These are phyloP conservation scores for Seriola aureovittata DNA, from an alignment of 2,113 vertebrate species.

Conservation along the genomic window DNA sequence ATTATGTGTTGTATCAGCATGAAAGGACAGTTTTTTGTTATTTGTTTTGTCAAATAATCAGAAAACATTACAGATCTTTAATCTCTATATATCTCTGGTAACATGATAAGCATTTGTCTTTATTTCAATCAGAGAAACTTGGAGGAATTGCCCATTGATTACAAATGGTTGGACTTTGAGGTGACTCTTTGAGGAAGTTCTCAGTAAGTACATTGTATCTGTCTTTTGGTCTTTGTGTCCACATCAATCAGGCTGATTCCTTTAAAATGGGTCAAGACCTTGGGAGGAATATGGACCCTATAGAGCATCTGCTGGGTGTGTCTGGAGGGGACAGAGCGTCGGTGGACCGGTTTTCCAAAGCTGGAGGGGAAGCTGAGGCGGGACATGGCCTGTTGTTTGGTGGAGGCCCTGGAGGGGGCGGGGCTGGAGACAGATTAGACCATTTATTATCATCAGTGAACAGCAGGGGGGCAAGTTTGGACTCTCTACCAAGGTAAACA, in stretches of 20 bases:
- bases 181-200: too few species aligned
- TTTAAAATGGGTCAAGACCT: slow-evolving; percentile 93
- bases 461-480: slow-evolving; percentile 53
- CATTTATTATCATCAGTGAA: slow-evolving; percentile 82
- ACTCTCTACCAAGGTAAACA: slow-evolving; percentile 37
- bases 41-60: neutral
- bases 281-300: slow-evolving; percentile 82
- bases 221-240: slow-evolving; percentile 22
- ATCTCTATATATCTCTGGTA: too few species aligned
- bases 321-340: slow-evolving; percentile 69
- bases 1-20: too few species aligned
- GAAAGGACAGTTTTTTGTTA: neutral
- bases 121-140: neutral
- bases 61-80: neutral
- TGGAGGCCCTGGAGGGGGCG: slow-evolving; percentile 6
- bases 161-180: too few species aligned
- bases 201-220: neutral
- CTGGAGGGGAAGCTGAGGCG: slow-evolving; percentile 55
- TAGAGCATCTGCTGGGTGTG: slow-evolving; percentile 81
- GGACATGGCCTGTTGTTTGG: slow-evolving; percentile 77
- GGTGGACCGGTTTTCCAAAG: slow-evolving; percentile 43
- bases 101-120: neutral
- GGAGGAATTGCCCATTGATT: too few species aligned
- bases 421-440: slow-evolving; percentile 53
- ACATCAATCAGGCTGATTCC: slow-evolving; percentile 90